These are phyloP conservation scores for Amphimallon solstitiale DNA, from an alignment of 2,888 invertebrate species.

Conservation along the genomic window DNA sequence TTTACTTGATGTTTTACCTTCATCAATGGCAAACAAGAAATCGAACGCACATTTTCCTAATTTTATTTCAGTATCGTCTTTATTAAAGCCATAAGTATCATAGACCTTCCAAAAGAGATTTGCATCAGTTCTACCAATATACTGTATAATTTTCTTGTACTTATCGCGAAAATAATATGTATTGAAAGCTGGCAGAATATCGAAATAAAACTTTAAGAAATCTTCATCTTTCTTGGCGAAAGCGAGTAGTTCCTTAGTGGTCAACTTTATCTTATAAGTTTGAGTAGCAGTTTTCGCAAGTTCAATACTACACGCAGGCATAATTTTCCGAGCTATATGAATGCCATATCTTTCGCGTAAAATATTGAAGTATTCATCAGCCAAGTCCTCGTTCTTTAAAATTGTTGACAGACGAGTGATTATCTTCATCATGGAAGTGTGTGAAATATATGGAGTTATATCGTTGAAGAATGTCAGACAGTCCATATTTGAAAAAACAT, in stretches of 20 bases:
- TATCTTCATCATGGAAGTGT: conserved; percentile 27
- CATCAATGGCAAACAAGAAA: not conserved
- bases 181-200: not conserved
- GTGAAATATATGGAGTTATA: conserved; percentile 37
- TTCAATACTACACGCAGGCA: conserved; percentile 35
- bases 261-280: conserved; percentile 21
- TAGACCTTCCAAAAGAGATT: conserved; percentile 9
- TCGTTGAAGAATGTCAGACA: conserved; percentile 18
- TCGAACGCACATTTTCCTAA: not conserved
- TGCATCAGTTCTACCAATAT: not conserved
- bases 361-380: conserved; percentile 34
- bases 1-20: not conserved
- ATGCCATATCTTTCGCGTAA: conserved; percentile 34
- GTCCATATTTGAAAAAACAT: conserved; percentile 10
- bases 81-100: not conserved
- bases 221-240: conserved; percentile 26
- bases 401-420: conserved; percentile 22
- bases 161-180: not conserved
- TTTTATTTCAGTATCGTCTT: not conserved
- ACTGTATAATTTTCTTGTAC: not conserved
- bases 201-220: conserved; percentile 33
- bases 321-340: conserved; percentile 25
- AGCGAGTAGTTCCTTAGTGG: conserved; percentile 26
- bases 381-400: conserved; percentile 25
- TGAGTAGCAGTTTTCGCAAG: conserved; percentile 4